Evolutionary conservation across 2,113 vertebrate genomes (phyloP).

Genomic region (Melanerpes aurifrons): DNA sequence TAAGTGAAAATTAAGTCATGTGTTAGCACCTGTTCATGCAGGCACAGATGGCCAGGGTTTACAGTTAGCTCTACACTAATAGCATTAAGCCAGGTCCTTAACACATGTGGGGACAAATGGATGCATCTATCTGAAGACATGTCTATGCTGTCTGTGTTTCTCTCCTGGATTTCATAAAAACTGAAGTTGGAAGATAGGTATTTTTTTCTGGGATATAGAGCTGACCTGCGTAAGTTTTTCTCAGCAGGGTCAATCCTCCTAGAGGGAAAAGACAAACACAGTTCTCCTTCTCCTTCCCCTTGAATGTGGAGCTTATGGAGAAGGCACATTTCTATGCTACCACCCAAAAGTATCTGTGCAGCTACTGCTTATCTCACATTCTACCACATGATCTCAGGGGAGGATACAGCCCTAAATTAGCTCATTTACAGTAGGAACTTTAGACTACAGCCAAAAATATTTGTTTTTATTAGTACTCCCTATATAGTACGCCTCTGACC

Average conservation of each 20-base stretch:
- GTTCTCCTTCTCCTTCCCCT: not conserved
- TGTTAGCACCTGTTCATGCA: not conserved
- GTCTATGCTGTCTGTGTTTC: not conserved
- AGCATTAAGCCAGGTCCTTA: not conserved
- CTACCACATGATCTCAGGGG: constrained; percentile 37
- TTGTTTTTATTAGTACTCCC: constrained; percentile 59
- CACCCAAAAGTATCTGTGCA: constrained; percentile 50
- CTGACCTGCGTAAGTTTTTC: not conserved
- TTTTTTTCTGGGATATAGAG: not conserved
- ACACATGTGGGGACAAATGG: not conserved
- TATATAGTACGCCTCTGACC: constrained; percentile 54
- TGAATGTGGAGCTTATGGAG: not conserved
- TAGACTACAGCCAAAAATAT: constrained; percentile 60
- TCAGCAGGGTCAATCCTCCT: not conserved
- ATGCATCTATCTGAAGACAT: not conserved
- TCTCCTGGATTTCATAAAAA: not conserved
- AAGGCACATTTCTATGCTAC: not conserved
- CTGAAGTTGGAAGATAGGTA: not conserved
- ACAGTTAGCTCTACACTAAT: not conserved
- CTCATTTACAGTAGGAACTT: constrained; percentile 71
- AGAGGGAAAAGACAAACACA: not conserved
- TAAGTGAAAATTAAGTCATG: not conserved
- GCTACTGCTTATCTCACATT: constrained; percentile 62
- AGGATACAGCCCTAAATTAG: constrained; percentile 63
- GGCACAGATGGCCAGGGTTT: not conserved